Conservation (phyloP, 2,113 vertebrate species). For the Lonchura striata region DNA sequence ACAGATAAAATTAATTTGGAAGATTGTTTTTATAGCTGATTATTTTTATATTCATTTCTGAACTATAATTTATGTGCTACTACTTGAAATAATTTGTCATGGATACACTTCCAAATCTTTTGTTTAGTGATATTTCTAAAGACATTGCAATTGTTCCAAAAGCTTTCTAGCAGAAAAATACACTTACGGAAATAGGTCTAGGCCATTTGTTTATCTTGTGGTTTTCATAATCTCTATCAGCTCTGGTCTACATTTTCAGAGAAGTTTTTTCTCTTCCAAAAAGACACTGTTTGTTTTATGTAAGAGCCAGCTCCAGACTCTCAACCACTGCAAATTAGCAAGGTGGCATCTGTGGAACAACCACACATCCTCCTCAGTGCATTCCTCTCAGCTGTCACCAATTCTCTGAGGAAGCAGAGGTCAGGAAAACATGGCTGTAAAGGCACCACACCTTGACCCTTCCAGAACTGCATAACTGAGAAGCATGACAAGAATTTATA, state of each 20-base stretch:
- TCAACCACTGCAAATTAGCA: neutral
- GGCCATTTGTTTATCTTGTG: constrained; percentile 32
- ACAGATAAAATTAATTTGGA: neutral
- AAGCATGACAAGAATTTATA: neutral
- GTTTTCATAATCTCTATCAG: constrained; percentile 11
- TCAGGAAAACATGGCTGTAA: neutral
- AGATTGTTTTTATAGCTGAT: neutral
- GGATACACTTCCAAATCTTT: neutral
- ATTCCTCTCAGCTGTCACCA: fast-evolving
- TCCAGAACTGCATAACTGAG: neutral
- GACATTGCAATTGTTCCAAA: constrained; percentile 27
- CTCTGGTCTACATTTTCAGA: neutral
- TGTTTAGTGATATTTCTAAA: neutral
- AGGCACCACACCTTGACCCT: neutral
- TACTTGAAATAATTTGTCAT: constrained; percentile 37
- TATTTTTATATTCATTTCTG: neutral
- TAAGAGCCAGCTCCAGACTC: neutral
- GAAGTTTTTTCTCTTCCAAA: neutral
- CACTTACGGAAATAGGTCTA: neutral
- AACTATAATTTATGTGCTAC: neutral
- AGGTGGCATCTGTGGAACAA: neutral
- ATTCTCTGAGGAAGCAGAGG: neutral
- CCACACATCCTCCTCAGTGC: neutral
- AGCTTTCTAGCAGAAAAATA: constrained; percentile 45
- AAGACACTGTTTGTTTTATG: neutral